These are phyloP conservation scores for Himalopsyche kuldschensis DNA, from an alignment of 2,888 invertebrate genomes.

Conservation along the genomic window DNA sequence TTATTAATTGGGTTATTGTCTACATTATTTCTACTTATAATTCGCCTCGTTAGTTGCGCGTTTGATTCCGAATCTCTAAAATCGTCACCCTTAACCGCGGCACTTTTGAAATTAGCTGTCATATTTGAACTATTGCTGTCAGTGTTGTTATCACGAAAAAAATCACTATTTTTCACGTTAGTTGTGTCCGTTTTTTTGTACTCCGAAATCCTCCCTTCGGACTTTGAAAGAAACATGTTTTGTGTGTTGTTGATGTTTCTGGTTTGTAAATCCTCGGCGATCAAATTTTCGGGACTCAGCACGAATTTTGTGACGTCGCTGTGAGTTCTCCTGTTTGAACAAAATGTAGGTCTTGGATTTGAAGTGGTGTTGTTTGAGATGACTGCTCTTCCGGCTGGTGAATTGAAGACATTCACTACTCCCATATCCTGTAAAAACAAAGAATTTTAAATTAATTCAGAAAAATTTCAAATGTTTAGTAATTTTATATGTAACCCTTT, in stretches of 20 bases:
- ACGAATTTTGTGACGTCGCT: constrained; percentile 28
- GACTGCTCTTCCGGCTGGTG: constrained; percentile 37
- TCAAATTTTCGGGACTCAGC: constrained; percentile 22
- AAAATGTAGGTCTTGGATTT: background rate
- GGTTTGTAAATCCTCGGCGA: background rate
- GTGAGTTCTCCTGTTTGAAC: constrained; percentile 8
- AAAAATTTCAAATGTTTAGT: too few species aligned
- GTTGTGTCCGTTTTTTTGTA: background rate
- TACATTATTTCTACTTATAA: background rate
- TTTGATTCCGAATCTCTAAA: background rate
- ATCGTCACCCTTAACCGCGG: background rate
- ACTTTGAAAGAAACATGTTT: background rate
- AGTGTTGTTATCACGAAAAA: background rate
- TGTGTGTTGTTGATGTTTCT: background rate
- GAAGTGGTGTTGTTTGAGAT: constrained; percentile 12
- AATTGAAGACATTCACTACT: constrained; percentile 35
- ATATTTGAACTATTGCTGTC: background rate
- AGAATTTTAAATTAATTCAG: background rate
- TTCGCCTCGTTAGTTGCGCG: constrained; percentile 9
- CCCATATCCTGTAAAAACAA: constrained; percentile 33
- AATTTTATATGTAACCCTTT: too few species aligned
- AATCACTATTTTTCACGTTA: background rate
- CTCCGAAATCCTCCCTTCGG: background rate
- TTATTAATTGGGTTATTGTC: background rate
- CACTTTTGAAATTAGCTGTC: background rate